Evolutionary conservation across 2,888 invertebrate genomes (phyloP), one percentile per base, ranked within the genome.

Genomic region (Apotomis capreana): DNA sequence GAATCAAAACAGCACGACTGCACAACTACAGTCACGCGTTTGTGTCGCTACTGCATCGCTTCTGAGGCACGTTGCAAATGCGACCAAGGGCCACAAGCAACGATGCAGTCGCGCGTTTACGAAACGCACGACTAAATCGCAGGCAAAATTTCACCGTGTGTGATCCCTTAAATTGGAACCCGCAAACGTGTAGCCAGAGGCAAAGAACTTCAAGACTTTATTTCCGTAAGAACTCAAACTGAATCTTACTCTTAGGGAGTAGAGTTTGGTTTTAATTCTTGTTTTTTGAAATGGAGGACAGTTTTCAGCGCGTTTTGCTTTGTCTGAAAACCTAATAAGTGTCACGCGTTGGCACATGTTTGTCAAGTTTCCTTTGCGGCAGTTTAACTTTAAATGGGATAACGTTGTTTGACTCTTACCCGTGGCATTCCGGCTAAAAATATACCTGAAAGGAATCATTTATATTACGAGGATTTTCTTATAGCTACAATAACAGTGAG

Each of bases 311-410:
- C 37, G 63, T 40, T n/a, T 63, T 37, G 3, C 52, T 36, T n/a
- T 49, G 3, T 61, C 26, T 5, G 10, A 63, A 63, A 63, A 40
- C 13, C 63, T 52, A 63, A 63, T 52, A 63, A 52, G 40, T 63
- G 40, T 63, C 63, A 15, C 40, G 10, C 13, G 44, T 51, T 52
- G 8, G 13, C 40, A 52, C 13, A 52, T 63, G 52, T 63, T 63
- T 63, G 13, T 40, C 52, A 15, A 13, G 37, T 13, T 63, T 37
- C 36, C 36, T 61, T 26, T 62, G 51, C 15, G 10, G 9, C 5
- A 9, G 49, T 49, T 26, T 26, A 36, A 9, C 10, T 49, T 26
- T 26, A 36, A 36, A 51, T 15, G 8, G 36, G 36, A 51, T 6
- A 3, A 13, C 61, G 36, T 49, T 61, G 49, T 49, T 36, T 49